Evolutionary conservation across 2,797 vertebrate genomes (phyloP), one percentile per base, ranked within the genome.

Genomic region (Pangasius krempfi): DNA sequence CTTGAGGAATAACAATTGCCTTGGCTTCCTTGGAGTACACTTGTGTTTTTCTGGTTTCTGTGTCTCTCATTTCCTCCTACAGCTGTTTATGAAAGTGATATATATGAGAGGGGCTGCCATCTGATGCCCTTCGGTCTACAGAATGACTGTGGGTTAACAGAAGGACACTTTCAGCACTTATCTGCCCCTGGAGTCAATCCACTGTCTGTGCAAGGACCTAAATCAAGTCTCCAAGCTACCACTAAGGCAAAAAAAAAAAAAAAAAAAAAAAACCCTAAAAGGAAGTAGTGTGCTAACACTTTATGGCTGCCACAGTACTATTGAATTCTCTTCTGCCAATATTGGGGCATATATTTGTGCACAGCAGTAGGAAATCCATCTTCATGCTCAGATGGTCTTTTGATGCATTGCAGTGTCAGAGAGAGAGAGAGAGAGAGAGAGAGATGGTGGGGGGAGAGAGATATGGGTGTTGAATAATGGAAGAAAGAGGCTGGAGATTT

Each of bases 331-430:
- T 89, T 78, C 85, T 82, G 87, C 68, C 85, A 85, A 82, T 88
- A 89, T 88, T 91, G 79, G 85, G 50, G 76, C 68, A 87, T 86
- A 33, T n/a, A 86, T 89, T 76, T 89, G 76, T 79, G 64, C 52
- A 76, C 79, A 86, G 88, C 66, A 73, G 80, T 73, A 79, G 88
- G 81, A 88, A 89, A 89, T 89, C 84, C 80, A 85, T 89, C 89
- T 89, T 91, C 66, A 87, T 88, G 89, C 87, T 76, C 75, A 12
- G 81, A 85, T 91, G 89, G 72, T 80, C 66, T 84, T 91, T 86
- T 90, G 89, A 89, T 89, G 64, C 70, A 84, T 83, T 66, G 54
- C 60, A 33, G 62, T 84, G 62, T 70, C 72, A 87, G 33, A 73
- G 33, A 86, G 62, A 50, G 75, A 79, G 62, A 56, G 58, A 75